Conservation (phyloP, 2,888 invertebrate genomes). For the Hemithea aestivaria region DNA sequence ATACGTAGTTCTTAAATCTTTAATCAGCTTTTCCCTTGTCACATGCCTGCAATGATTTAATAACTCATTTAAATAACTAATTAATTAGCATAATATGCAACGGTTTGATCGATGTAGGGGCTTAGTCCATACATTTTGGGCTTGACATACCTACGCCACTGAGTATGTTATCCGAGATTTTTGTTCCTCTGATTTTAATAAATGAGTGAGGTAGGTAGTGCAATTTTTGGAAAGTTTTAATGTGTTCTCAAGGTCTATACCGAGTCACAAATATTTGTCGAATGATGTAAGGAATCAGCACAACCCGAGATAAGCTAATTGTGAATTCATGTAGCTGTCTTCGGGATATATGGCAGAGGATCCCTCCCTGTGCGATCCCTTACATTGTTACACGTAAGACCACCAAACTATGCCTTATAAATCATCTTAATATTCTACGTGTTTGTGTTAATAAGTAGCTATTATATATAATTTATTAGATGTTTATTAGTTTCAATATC, state of each 20-base stretch:
- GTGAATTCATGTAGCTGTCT: constrained; percentile 72
- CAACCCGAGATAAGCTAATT: constrained; percentile 68
- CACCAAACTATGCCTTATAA: constrained; percentile 22
- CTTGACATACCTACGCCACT: too few relatives aligned
- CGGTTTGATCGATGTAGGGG: neutral
- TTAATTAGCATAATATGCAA: neutral
- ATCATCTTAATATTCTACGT: constrained; percentile 14
- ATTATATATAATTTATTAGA: too few relatives aligned
- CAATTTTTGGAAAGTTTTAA: neutral
- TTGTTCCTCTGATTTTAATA: too few relatives aligned
- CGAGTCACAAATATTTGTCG: constrained; percentile 61
- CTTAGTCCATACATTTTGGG: too few relatives aligned
- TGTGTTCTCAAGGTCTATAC: constrained; percentile 1
- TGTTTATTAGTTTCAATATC: too few relatives aligned
- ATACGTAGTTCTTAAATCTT: too few relatives aligned
- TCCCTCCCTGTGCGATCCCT: constrained; percentile 25
- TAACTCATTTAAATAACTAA: neutral
- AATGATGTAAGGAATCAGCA: constrained; percentile 63
- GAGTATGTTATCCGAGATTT: too few relatives aligned
- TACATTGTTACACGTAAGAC: constrained; percentile 5
- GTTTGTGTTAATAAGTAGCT: neutral
- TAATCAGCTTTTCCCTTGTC: neutral
- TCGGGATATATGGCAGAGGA: constrained; percentile 56
- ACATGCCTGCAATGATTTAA: neutral
- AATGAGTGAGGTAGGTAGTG: neutral